phyloP scores from a whole-genome alignment of 2,113 vertebrate genomes.

The Boleophthalmus pectinirostris region DNA sequence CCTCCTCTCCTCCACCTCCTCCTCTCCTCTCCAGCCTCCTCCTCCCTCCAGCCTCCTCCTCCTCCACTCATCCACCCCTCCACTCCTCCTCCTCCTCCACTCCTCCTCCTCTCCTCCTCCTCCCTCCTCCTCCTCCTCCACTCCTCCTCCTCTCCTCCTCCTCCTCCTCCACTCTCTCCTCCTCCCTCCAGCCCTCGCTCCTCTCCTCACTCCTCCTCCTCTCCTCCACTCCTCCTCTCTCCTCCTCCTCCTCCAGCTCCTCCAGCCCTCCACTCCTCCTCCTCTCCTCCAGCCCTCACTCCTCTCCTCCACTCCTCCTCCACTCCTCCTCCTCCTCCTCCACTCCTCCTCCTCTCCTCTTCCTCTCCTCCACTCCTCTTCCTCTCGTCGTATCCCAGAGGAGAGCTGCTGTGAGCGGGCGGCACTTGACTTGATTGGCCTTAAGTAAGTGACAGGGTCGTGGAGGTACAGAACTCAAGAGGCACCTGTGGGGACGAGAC shows the following conservation, averaged over 20 bases:
- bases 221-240: neutral
- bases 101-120: neutral
- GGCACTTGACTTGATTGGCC: conserved; percentile 51
- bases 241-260: no score
- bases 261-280: neutral
- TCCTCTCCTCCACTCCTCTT: neutral
- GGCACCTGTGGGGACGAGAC: conserved; percentile 14
- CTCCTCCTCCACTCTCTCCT: neutral
- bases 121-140: neutral
- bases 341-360: neutral
- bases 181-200: neutral
- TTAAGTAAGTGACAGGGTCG: conserved; percentile 46
- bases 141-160: neutral
- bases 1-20: conserved; percentile 5
- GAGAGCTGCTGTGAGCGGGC: conserved; percentile 35
- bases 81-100: neutral
- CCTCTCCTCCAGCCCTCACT: conserved; percentile 4
- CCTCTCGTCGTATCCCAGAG: conserved; percentile 25
- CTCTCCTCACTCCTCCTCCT: neutral
- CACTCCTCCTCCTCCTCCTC: conserved; percentile 3
- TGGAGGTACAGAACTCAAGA: conserved; percentile 17
- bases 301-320: neutral
- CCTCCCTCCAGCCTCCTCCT: neutral
- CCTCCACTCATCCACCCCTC: neutral
- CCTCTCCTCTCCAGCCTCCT: neutral